Evolutionary conservation across 2,888 invertebrate species (phyloP).

Genomic region (Hedychridium roseum): DNA sequence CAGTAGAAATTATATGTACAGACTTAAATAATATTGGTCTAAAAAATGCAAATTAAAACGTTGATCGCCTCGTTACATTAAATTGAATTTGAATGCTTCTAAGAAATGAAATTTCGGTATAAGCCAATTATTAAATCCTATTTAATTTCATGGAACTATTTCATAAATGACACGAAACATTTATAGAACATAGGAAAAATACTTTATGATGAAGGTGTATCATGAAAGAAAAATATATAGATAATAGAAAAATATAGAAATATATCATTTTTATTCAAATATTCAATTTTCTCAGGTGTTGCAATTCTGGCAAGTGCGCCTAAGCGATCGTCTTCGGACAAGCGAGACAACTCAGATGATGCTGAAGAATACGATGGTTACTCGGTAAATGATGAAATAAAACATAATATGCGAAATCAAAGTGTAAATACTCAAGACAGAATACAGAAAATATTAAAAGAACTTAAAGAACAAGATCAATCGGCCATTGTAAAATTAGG

Average conservation of each 20-base stretch:
- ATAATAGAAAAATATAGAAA: background rate
- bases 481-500: constrained; percentile 93
- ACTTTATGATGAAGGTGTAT: too few relatives aligned
- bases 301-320: constrained; percentile 84
- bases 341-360: constrained; percentile 28
- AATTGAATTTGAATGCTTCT: too few relatives aligned
- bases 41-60: background rate
- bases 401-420: constrained; percentile 36
- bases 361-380: constrained; percentile 48
- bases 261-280: background rate
- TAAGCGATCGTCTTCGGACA: constrained; percentile 47
- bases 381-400: constrained; percentile 41
- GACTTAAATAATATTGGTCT: too few relatives aligned
- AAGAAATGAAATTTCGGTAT: background rate
- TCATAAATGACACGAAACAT: too few relatives aligned
- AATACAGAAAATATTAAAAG: constrained; percentile 78
- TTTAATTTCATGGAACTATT: constrained; percentile 8
- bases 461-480: constrained; percentile 87
- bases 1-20: too few relatives aligned
- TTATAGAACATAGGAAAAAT: too few relatives aligned
- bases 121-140: too few relatives aligned
- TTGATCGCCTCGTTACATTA: too few relatives aligned
- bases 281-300: constrained; percentile 72
- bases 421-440: constrained; percentile 62
- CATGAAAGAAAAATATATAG: background rate